Evolutionary conservation across 2,797 vertebrate genomes (phyloP).

Genomic region (Eptatretus atami): DNA sequence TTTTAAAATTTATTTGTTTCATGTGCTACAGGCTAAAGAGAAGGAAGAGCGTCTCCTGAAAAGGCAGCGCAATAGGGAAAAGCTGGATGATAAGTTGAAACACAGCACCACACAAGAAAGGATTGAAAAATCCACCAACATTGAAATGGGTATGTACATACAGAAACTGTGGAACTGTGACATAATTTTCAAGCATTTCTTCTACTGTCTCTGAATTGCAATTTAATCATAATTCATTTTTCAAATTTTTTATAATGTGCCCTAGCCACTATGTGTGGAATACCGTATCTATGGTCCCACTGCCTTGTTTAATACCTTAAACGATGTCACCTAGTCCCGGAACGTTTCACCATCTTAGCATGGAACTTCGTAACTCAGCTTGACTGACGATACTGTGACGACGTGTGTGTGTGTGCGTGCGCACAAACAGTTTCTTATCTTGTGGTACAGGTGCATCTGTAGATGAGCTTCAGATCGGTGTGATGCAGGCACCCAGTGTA

Average conservation of each 20-base stretch:
- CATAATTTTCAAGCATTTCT: neutral
- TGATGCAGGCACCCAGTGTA: neutral
- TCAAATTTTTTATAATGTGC: too few species aligned
- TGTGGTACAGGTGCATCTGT: neutral
- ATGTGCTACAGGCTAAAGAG: conserved; percentile 42
- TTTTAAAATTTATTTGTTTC: conserved; percentile 7
- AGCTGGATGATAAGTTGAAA: conserved; percentile 66
- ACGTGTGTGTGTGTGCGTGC: too few species aligned
- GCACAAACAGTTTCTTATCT: neutral
- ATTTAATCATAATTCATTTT: neutral
- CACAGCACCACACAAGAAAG: conserved; percentile 40
- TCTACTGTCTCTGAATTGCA: neutral
- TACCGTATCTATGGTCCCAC: too few species aligned
- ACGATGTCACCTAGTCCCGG: too few species aligned
- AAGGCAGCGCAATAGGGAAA: conserved; percentile 62
- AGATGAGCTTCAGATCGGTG: neutral
- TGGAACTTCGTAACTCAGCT: too few species aligned
- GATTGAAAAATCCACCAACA: conserved; percentile 20
- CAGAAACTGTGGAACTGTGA: neutral
- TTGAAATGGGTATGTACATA: conserved; percentile 19
- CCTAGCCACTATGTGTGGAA: too few species aligned
- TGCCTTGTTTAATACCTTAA: too few species aligned
- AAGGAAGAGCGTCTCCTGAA: conserved; percentile 80
- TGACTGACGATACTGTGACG: too few species aligned
- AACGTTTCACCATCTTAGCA: too few species aligned